phyloP scores from a whole-genome alignment of 23 tunicate species.

The Styela plicata region DNA sequence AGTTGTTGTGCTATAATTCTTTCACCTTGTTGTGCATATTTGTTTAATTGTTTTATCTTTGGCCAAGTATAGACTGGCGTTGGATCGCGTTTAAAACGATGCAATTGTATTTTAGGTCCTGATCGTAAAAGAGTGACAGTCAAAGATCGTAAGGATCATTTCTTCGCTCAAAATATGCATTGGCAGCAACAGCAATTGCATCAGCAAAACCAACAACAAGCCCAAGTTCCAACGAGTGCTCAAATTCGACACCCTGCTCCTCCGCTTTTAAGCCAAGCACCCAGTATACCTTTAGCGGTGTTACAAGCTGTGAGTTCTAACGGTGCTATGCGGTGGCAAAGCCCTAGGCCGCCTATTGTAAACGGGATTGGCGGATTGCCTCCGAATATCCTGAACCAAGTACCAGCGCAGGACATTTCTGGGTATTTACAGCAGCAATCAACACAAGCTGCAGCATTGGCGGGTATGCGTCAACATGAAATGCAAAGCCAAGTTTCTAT shows the following conservation, averaged over 20 bases:
- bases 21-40: no score
- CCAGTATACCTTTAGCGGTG: constrained; percentile 6
- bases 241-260: background rate
- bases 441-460: background rate
- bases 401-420: background rate
- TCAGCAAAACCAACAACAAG: background rate
- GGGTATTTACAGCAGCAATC: background rate
- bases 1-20: no score
- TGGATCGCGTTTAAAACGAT: no score
- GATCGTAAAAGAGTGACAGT: constrained; percentile 66
- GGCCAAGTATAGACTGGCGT: no score
- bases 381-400: background rate
- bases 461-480: background rate
- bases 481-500: background rate
- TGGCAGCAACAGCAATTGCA: constrained; percentile 12
- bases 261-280: no score
- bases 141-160: constrained; percentile 51
- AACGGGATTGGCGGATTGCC: background rate
- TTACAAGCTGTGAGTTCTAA: constrained; percentile 12
- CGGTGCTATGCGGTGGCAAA: background rate
- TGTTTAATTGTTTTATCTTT: no score
- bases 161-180: constrained; percentile 1
- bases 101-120: constrained; percentile 43
- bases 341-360: background rate
- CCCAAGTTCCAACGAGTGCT: background rate